Percentiles rank a stretch among this genome's conserved stretches.
Evolutionary conservation across 2,888 invertebrate genomes (phyloP).

Genomic region (Diaperis boleti): DNA sequence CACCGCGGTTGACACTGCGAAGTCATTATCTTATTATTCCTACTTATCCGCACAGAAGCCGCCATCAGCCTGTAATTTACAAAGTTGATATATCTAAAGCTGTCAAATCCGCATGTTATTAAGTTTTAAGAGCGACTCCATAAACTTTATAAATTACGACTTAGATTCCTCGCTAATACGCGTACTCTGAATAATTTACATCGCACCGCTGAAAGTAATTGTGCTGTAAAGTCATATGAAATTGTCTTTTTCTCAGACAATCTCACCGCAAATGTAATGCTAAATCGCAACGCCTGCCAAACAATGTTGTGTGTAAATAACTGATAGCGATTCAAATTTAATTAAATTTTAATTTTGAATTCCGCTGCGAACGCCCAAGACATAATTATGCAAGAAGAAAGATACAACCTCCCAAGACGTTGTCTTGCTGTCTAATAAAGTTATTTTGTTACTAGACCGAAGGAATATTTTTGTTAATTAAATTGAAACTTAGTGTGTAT

Average conservation of each 20-base stretch:
- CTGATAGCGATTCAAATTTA: constrained; percentile 28
- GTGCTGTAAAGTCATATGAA: constrained; percentile 23
- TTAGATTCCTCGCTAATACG: constrained; percentile 29
- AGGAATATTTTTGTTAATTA: not conserved
- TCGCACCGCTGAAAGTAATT: constrained; percentile 27
- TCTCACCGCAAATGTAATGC: constrained; percentile 1
- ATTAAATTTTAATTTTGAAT: constrained; percentile 31
- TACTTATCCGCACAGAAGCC: constrained; percentile 37
- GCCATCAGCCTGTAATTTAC: constrained; percentile 35
- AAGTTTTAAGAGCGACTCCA: constrained; percentile 33
- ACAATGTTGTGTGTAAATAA: constrained; percentile 3
- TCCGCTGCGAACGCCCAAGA: not conserved
- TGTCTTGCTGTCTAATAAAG: not conserved
- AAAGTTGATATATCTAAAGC: constrained; percentile 31
- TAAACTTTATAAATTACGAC: constrained; percentile 30
- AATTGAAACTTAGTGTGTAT: too few species aligned
- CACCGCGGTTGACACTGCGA: constrained; percentile 11
- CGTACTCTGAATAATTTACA: constrained; percentile 33
- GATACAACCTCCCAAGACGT: not conserved
- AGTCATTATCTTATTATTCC: constrained; percentile 33
- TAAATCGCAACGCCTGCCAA: constrained; percentile 7
- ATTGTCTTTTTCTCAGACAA: constrained; percentile 23
- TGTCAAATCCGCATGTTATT: constrained; percentile 36
- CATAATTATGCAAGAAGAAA: not conserved
- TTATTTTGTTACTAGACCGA: not conserved